These are phyloP conservation scores for Athene cunicularia DNA, from an alignment of 2,113 vertebrate species.

Conservation along the genomic window DNA sequence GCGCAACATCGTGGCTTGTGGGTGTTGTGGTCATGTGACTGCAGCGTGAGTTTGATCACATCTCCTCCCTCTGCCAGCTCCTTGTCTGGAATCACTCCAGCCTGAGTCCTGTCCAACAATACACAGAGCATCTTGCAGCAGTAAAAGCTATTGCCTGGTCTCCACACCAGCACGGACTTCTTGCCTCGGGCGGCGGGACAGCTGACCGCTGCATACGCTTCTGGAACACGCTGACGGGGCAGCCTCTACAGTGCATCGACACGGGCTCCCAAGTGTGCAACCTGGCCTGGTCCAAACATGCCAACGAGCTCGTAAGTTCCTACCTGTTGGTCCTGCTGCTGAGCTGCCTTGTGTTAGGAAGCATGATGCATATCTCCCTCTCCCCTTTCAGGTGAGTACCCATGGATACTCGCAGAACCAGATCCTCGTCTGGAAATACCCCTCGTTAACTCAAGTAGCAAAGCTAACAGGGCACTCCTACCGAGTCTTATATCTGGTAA, in stretches of 20 bases:
- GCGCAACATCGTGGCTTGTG: rapidly evolving
- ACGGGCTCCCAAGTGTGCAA: conserved; percentile 98
- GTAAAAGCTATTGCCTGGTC: conserved; percentile 99
- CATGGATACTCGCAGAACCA: conserved; percentile 99
- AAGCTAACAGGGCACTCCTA: conserved; percentile 98
- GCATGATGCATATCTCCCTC: rapidly evolving
- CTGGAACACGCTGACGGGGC: conserved; percentile 97
- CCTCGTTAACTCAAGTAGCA: conserved; percentile 95
- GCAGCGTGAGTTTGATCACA: not conserved
- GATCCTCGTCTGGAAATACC: conserved; percentile 99
- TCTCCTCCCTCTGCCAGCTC: conserved; percentile 75
- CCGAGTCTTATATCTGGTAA: conserved; percentile 94
- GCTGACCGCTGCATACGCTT: conserved; percentile 98
- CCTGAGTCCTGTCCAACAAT: conserved; percentile 93
- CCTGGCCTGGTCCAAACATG: conserved; percentile 98
- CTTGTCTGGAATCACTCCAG: conserved; percentile 98
- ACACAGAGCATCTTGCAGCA: conserved; percentile 95
- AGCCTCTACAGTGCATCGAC: conserved; percentile 96
- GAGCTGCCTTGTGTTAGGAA: not conserved
- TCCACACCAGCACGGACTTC: conserved; percentile 93
- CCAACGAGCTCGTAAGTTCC: conserved; percentile 91
- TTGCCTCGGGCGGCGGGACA: conserved; percentile 93
- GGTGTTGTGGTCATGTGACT: not conserved
- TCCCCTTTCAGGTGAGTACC: conserved; percentile 88
- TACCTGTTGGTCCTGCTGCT: rapidly evolving